Evolutionary conservation across 64 coral and sea anemone species (phyloP).

Genomic region (Catalaphyllia jardinei): DNA sequence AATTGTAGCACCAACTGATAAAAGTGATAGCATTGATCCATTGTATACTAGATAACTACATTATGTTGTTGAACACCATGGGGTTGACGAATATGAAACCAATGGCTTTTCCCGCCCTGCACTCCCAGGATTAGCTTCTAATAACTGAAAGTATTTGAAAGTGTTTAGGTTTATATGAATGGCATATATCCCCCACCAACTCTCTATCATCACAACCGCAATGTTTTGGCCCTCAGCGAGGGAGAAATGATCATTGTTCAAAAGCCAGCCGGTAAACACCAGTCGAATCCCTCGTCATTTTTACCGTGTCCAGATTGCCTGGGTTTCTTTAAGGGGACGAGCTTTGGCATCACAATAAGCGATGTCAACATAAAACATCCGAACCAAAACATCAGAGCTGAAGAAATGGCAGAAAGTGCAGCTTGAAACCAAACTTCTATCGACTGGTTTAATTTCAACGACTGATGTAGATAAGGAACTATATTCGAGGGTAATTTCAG

Average conservation of each 20-base stretch:
- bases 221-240: background rate
- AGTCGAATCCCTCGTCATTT: background rate
- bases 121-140: too few relatives aligned
- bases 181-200: too few relatives aligned
- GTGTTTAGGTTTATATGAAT: too few relatives aligned
- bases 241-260: slow-evolving; percentile 59
- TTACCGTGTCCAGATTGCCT: slow-evolving; percentile 24
- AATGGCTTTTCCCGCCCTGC: too few relatives aligned
- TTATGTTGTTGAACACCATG: too few relatives aligned
- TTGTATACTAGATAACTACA: too few relatives aligned
- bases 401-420: background rate
- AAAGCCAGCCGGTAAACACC: slow-evolving; percentile 11
- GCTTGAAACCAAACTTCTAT: background rate
- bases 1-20: too few relatives aligned
- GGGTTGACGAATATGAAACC: too few relatives aligned
- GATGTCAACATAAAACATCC: background rate
- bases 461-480: background rate
- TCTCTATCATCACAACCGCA: slow-evolving; percentile 60
- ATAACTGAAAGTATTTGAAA: too few relatives aligned
- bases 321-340: slow-evolving; percentile 38
- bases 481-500: background rate
- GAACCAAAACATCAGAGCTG: background rate
- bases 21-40: too few relatives aligned
- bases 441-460: background rate
- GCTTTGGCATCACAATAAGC: slow-evolving; percentile 50